Conservation (phyloP, 2,888 invertebrate species). For the Ganaspis brasiliensis region DNA sequence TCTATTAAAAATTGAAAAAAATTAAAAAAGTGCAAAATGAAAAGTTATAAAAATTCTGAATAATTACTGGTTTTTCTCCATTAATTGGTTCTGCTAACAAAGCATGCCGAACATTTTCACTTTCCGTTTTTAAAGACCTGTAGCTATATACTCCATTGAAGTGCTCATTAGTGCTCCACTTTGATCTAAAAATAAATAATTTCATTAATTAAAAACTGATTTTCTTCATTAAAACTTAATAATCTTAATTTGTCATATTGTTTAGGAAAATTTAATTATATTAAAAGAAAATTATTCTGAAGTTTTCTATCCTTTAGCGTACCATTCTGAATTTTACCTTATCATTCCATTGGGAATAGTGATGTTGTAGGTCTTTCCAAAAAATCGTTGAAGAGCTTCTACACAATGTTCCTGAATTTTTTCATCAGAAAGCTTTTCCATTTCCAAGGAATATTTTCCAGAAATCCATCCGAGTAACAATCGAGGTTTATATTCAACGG, state of each 20-base stretch:
- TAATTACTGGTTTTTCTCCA: constrained; percentile 75
- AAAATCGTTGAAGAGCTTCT: constrained; percentile 81
- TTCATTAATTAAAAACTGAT: not conserved
- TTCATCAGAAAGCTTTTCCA: constrained; percentile 84
- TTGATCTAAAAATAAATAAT: constrained; percentile 82
- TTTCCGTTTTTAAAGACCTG: constrained; percentile 82
- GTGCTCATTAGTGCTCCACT: constrained; percentile 86
- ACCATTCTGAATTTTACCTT: constrained; percentile 81
- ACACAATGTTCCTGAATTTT: constrained; percentile 81
- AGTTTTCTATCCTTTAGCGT: not conserved
- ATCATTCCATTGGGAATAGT: constrained; percentile 81
- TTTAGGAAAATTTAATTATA: not conserved
- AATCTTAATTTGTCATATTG: not conserved
- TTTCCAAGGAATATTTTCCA: constrained; percentile 83
- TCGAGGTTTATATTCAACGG: constrained; percentile 84
- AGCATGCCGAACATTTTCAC: constrained; percentile 79
- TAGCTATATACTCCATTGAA: constrained; percentile 88
- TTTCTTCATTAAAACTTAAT: no score
- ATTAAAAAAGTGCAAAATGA: not conserved
- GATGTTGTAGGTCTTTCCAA: constrained; percentile 81
- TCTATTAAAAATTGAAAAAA: constrained; percentile 67
- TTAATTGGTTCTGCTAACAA: constrained; percentile 82
- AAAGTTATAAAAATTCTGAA: constrained; percentile 26
- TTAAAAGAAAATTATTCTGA: not conserved
- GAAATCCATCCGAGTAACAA: constrained; percentile 86